These are phyloP conservation scores for Eledone cirrhosa DNA, from an alignment of 2,888 invertebrate genomes.

Conservation along the genomic window DNA sequence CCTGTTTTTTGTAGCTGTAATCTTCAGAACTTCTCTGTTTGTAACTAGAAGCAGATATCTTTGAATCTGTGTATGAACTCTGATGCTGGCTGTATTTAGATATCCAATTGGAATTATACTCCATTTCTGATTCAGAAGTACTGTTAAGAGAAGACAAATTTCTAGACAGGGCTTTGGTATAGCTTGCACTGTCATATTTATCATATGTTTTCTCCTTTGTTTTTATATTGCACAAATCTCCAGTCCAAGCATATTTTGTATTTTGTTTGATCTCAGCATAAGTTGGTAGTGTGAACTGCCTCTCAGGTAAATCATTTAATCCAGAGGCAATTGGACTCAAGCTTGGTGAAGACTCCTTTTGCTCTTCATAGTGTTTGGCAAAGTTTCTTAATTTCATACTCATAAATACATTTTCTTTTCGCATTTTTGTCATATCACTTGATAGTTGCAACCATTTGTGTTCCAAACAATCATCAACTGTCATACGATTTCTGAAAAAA, in stretches of 20 bases:
- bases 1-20: too few species aligned
- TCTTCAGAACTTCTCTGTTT: too few species aligned
- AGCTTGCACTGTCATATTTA: too few species aligned
- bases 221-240: too few species aligned
- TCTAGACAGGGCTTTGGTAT: not conserved
- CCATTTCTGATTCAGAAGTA: not conserved
- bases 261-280: not conserved
- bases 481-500: slow-evolving; percentile 84
- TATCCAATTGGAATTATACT: not conserved
- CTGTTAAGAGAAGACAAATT: not conserved
- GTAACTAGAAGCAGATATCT: too few species aligned
- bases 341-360: not conserved
- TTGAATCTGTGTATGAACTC: too few species aligned
- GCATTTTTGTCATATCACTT: slow-evolving; percentile 91
- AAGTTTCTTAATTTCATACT: slow-evolving; percentile 71
- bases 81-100: too few species aligned
- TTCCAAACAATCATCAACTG: slow-evolving; percentile 92
- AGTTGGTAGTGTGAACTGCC: not conserved
- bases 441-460: slow-evolving; percentile 94
- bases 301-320: not conserved
- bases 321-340: not conserved
- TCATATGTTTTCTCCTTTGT: too few species aligned
- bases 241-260: not conserved
- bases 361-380: slow-evolving; percentile 70
- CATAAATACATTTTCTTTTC: slow-evolving; percentile 87